These are phyloP conservation scores for Polia nebulosa DNA, from an alignment of 2,888 invertebrate species.

Conservation along the genomic window DNA sequence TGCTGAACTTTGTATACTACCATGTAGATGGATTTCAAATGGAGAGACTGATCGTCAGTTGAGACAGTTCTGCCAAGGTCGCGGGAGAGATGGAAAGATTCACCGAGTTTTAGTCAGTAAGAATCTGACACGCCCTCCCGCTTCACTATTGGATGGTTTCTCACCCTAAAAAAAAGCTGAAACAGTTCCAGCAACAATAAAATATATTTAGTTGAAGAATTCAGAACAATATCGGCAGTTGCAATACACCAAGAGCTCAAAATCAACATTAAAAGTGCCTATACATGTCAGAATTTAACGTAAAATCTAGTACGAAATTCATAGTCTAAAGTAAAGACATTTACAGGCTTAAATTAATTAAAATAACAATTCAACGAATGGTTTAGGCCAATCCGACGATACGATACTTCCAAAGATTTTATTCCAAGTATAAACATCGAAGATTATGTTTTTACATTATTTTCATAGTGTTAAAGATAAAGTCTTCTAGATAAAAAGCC, in stretches of 20 bases:
- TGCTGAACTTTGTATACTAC: too few species aligned
- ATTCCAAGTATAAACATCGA: conserved; percentile 7
- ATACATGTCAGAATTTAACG: conserved; percentile 15
- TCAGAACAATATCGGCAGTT: conserved; percentile 16
- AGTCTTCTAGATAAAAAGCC: conserved; percentile 15
- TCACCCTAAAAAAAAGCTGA: background rate
- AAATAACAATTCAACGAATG: conserved; percentile 9
- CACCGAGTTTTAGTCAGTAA: too few species aligned
- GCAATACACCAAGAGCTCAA: conserved; percentile 23
- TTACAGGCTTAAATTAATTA: background rate
- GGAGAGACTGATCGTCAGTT: too few species aligned
- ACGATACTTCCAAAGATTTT: background rate
- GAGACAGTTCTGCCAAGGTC: too few species aligned
- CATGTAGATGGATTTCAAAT: background rate
- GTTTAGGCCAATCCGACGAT: conserved; percentile 36
- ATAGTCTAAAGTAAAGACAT: conserved; percentile 2
- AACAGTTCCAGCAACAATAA: too few species aligned
- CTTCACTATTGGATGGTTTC: too few species aligned
- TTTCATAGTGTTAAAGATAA: background rate
- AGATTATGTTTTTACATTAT: conserved; percentile 2
- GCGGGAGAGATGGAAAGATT: too few species aligned
- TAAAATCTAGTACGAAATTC: background rate
- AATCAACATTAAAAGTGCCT: conserved; percentile 11
- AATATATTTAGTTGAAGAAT: too few species aligned
- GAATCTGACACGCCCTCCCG: too few species aligned